Evolutionary conservation across 2,797 vertebrate species (phyloP), one percentile per base, ranked within the genome.

Genomic region (Catostomus latipinnis): DNA sequence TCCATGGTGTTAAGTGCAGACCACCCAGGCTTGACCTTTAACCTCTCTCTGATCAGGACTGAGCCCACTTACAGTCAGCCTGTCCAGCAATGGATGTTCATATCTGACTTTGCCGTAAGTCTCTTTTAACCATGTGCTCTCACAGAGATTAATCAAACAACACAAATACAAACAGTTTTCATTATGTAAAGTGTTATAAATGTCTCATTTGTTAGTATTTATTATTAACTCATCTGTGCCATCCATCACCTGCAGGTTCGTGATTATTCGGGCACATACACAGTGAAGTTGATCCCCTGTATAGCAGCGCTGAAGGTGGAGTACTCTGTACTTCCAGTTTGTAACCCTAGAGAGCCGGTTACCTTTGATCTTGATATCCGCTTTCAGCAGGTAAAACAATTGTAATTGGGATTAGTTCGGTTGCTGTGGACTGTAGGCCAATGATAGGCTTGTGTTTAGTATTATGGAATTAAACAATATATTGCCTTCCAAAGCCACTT

Each of bases 241-340:
- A 10, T 1, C 10, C 2, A 34, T 66, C 16, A n/a, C 14, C 50
- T 46, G 1, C 80, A 99, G 97, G 95, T 98, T 8, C 94, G 96
- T 57, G 97, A 99, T 90, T 99, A 98, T 84, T 98, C 97, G 0
- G 97, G 97, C 13, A 93, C 90, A 0, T 99, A 97, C 85, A 96
- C 90, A 0, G 92, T 98, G 63, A 97, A 95, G 85, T 87, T 99
- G 87, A 92, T 96, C 71, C 94, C 97, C 1, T 99, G 97, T 65
- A 94, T 94, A 11, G 89, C 95, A 0, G 88, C 92, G 0, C 88
- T 94, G 1, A 94, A 93, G 16, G 91, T 95, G 67, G 94, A 96
- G 71, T 96, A 95, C 89, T 92, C 82, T 2, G 71, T 96, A 8
- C 96, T 96, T 0, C 90, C 95, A 8, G 91, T 95, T 73, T 99